Conservation (phyloP, 2,113 vertebrate genomes). For the Larimichthys polyactis region DNA sequence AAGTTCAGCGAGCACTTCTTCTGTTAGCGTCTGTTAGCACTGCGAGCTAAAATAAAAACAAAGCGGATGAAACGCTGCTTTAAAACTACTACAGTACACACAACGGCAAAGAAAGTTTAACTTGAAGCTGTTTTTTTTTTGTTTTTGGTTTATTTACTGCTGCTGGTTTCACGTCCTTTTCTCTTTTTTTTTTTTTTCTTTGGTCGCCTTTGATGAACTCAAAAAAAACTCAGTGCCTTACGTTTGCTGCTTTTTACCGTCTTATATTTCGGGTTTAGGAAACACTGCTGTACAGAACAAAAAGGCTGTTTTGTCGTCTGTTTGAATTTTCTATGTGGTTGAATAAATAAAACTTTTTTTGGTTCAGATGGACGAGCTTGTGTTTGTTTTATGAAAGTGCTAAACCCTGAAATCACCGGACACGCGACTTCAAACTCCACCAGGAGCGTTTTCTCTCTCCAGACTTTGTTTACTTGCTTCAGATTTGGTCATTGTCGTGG, state of each 20-base stretch:
- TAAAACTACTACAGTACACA: not conserved
- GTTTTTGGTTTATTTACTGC: not conserved
- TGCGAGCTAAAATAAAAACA: not conserved
- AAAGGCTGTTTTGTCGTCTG: constrained; percentile 9
- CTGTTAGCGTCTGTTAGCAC: not conserved
- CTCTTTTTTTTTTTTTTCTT: not conserved
- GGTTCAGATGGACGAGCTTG: constrained; percentile 14
- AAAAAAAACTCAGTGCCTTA: constrained; percentile 58
- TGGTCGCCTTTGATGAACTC: not conserved
- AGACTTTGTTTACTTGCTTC: too few relatives aligned
- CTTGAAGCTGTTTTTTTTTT: not conserved
- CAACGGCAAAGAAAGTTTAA: not conserved
- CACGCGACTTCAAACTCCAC: too few relatives aligned
- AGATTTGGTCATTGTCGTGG: too few relatives aligned
- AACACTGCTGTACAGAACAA: constrained; percentile 62
- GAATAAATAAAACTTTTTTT: constrained; percentile 63
- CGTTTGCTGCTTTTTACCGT: constrained; percentile 25
- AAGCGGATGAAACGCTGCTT: not conserved
- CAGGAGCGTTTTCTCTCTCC: too few relatives aligned
- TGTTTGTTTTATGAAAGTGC: too few relatives aligned
- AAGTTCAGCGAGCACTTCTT: not conserved
- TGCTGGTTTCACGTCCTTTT: constrained; percentile 1
- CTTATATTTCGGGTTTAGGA: constrained; percentile 1
- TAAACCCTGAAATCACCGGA: too few relatives aligned
- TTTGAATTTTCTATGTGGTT: constrained; percentile 57